A percentile compares a stretch with the other conserved stretches of the same genome.
These are phyloP conservation scores for Lathronympha strigana DNA, from an alignment of 2,888 invertebrate species.

Conservation along the genomic window DNA sequence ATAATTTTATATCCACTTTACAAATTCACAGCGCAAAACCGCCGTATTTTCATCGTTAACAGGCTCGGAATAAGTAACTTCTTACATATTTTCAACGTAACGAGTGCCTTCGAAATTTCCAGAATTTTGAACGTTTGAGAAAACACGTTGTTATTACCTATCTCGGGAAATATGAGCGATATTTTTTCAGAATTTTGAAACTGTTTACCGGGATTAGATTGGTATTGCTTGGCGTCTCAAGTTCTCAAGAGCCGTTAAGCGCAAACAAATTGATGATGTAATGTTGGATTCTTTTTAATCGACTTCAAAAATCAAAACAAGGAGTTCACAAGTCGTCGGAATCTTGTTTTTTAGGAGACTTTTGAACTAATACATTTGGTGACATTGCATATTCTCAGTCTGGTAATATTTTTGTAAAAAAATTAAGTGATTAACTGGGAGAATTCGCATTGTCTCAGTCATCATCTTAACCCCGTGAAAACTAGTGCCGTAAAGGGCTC, in stretches of 20 bases:
- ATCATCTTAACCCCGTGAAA: no score
- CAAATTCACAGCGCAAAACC: conserved; percentile 28
- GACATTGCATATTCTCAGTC: no score
- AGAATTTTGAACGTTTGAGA: conserved; percentile 15
- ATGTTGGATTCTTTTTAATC: no score
- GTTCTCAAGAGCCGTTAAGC: not conserved
- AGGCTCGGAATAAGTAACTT: conserved; percentile 27
- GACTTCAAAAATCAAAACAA: no score
- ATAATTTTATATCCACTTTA: conserved; percentile 29
- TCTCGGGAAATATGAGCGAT: conserved; percentile 19
- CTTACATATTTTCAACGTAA: conserved; percentile 36
- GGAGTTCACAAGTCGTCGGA: no score
- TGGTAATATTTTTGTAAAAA: no score
- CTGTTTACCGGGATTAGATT: conserved; percentile 9
- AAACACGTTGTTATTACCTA: conserved; percentile 30
- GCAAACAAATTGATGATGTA: conserved; percentile 6
- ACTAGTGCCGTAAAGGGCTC: no score
- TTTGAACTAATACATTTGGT: no score
- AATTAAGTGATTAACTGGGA: no score
- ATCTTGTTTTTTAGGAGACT: no score
- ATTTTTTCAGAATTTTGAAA: conserved; percentile 22
- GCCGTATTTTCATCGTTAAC: conserved; percentile 31
- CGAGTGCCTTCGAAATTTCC: conserved; percentile 24
- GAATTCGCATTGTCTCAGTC: no score
- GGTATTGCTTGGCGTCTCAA: not conserved